Evolutionary conservation across 2,113 vertebrate genomes (phyloP), one percentile per base, ranked within the genome.

Genomic region (Melanerpes formicivorus): DNA sequence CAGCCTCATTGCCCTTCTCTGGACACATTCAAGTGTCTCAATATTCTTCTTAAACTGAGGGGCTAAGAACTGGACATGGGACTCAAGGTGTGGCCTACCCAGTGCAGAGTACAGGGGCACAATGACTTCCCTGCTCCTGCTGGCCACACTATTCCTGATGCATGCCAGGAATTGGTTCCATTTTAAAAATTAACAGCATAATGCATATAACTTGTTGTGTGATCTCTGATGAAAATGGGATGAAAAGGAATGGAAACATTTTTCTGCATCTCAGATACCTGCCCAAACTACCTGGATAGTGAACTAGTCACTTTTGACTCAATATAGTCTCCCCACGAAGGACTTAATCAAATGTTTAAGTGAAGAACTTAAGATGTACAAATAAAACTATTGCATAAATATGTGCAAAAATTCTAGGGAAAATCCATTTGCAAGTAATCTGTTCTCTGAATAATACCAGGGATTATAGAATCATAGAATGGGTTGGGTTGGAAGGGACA

Each of bases 401-500:
- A n/a, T 63, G 25, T 34, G 54, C 48, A 18, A 80, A 93, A 89
- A 63, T 48, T 89, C 81, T 69, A 32, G 64, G 71, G n/a, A 18
- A 62, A 58, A 75, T 76, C 42, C 86, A 32, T 21, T 90, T 58
- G 64, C 40, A 18, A 54, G 22, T 34, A 46, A 27, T 32, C 30
- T 77, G 30, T 83, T 77, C 42, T 63, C 48, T 63, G 71, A 82
- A 75, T 67, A 79, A 81, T 50, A 79, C 23, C 48, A 82, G 63
- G 52, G 87, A 82, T 62, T 85, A 66, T 22, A 75, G 44, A 83
- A 90, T 88, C 78, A 92, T 91, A 92, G 69, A 52, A 52, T 52
- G 50, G 22, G 11, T 52, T 52, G 50, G 50, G 50, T 52, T 13
- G 22, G 50, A 52, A 52, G 50, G 56, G 56, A 91, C 69, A 37